Evolutionary conservation across 2,797 vertebrate species (phyloP), one percentile per base, ranked within the genome.

Genomic region (Spinus olivaceus): DNA sequence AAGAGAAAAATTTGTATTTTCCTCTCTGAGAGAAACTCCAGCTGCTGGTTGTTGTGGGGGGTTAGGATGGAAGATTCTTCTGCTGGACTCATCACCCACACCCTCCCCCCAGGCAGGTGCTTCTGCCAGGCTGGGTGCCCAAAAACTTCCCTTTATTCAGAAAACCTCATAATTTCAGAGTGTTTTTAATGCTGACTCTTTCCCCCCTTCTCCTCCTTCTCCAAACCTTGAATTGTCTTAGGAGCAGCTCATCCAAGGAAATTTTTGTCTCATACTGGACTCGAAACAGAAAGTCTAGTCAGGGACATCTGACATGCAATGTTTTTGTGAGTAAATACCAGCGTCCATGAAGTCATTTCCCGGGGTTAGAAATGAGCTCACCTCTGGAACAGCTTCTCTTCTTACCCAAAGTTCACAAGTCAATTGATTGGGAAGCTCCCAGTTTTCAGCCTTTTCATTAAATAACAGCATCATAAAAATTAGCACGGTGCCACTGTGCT

Each of bases 181-280:
- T 10, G 20, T 8, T 81, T 61, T 85, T 77, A 35, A 73, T 70
- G 54, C 23, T 65, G 63, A 51, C 42, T 37, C 30, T 32, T 12
- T 12, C 37, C 37, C 37, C 37, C 37, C 57, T 89, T 70, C 56
- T 92, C 8, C 87, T 85, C 12, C 18, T 86, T 41, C 64, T 94
- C 80, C 77, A 94, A 86, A 50, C 64, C 32, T 84, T 80, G 84
- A 91, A 83, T 95, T 94, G 92, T 95, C 86, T 95, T 84, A 85
- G 94, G 90, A 96, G 81, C 92, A 92, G 96, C 92, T 91, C 46
- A 76, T 96, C 97, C 97, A 97, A 97, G 98, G 98, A 98, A 98
- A 98, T 93, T 96, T 97, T 96, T 98, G 96, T 95, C 96, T 98
- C 97, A 98, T 98, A 88, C 81, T 98, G 97, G 97, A 96, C 89